phyloP scores from a whole-genome alignment of 2,888 invertebrate genomes.

The Quadriops clusia region DNA sequence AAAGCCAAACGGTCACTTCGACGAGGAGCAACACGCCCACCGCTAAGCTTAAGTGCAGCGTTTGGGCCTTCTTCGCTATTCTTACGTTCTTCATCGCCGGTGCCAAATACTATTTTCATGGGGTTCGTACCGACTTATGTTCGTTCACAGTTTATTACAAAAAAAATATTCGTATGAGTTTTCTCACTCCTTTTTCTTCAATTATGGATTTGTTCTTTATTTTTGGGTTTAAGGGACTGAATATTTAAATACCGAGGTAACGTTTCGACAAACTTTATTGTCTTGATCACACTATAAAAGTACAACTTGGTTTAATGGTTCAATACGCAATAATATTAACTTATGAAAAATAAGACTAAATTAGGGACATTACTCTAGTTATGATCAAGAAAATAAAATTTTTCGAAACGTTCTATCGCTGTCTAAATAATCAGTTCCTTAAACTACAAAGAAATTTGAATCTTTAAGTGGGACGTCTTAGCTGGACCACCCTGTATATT shows the following conservation, averaged over 20 bases:
- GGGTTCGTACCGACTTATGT: too few relatives aligned
- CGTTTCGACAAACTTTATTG: conserved; percentile 2
- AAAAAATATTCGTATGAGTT: conserved; percentile 1
- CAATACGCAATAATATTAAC: too few relatives aligned
- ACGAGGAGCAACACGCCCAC: conserved; percentile 30
- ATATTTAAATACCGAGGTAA: not conserved
- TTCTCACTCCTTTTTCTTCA: conserved; percentile 28
- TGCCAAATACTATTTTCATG: conserved; percentile 55
- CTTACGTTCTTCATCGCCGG: conserved; percentile 58
- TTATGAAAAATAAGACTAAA: too few relatives aligned
- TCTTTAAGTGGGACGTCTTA: too few relatives aligned
- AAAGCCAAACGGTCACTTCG: conserved; percentile 14
- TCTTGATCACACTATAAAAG: too few relatives aligned
- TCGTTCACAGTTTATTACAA: not conserved
- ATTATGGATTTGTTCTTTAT: conserved; percentile 22
- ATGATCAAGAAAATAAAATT: too few relatives aligned
- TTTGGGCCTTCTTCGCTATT: conserved; percentile 60
- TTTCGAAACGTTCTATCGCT: too few relatives aligned
- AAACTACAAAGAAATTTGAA: conserved; percentile 45
- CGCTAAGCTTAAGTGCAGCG: conserved; percentile 53
- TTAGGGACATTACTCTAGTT: too few relatives aligned
- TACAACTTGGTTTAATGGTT: too few relatives aligned
- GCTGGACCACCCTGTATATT: not conserved
- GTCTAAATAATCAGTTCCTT: too few relatives aligned
- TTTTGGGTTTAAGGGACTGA: too few relatives aligned